Evolutionary conservation across 92 coral and sea anemone species (phyloP), one percentile per base, ranked within the genome.

Genomic region (Zoanthus gigantus): DNA sequence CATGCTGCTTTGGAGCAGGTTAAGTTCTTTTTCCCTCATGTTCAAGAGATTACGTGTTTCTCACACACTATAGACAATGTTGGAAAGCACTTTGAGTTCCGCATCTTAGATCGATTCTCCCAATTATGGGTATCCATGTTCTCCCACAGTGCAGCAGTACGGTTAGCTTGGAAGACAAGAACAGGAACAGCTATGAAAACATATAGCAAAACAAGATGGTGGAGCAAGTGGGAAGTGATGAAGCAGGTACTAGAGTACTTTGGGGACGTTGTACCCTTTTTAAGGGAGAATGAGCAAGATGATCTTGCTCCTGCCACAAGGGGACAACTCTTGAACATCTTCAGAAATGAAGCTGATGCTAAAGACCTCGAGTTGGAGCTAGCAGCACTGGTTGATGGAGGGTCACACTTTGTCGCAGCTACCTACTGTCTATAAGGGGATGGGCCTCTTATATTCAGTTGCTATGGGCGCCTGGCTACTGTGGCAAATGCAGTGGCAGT

Each of bases 101-200:
- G 92, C 71, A 89, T 89, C 83, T 84, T 89, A 89, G 88, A 92
- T 90, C 78, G 77, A 79, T 85, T 92, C 88, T 79, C 95, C 88
- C 88, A 85, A 67, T 83, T 82, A 82, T 90, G 93, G 93, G 84
- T 77, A 66, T 32, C 92, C 83, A 90, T 90, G 92, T 90, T 84
- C 79, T 84, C 93, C 81, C 93, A 78, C 89, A 92, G 95, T 90
- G 89, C 91, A 73, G 93, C 93, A 77, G 94, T 90, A 66, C 85
- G 90, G 69, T 81, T 85, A 79, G 89, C 89, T 37, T 89, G 90
- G 92, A 92, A 89, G 82, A 82, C 90, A 31, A 92, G 93, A 90
- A 90, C 91, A 50, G 93, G 93, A 74, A 61, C 68, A 45, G 88
- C 95, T 57, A 92, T 92, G 93, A 75, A 72, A 31, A 72, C 87